These are phyloP conservation scores for Mormyrops attenuatus DNA, from an alignment of 2,797 vertebrate genomes.

Conservation along the genomic window DNA sequence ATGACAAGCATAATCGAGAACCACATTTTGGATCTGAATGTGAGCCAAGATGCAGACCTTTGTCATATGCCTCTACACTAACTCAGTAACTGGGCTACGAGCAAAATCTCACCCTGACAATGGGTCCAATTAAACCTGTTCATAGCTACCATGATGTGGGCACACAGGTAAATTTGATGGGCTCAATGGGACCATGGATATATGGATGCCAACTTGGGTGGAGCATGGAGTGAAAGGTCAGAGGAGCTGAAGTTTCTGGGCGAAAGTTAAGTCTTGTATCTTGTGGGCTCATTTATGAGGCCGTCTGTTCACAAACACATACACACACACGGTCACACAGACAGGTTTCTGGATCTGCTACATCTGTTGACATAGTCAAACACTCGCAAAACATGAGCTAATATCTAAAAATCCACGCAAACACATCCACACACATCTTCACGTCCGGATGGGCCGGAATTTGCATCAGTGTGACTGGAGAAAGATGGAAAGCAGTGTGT, in stretches of 20 bases:
- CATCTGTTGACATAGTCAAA: neutral
- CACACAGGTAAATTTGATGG: neutral
- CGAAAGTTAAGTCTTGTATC: neutral
- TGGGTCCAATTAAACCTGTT: neutral
- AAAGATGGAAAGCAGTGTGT: neutral
- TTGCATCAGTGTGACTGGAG: neutral
- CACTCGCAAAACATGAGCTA: neutral
- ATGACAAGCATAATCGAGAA: neutral
- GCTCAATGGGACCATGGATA: neutral
- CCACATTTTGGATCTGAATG: neutral
- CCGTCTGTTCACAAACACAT: neutral
- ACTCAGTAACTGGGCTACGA: neutral
- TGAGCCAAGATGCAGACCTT: neutral
- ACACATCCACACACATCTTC: neutral
- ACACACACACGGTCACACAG: neutral
- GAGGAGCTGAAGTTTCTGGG: conserved; percentile 30
- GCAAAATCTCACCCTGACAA: neutral
- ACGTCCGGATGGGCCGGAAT: neutral
- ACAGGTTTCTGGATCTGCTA: neutral
- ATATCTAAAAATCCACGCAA: neutral
- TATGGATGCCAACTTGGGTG: conserved; percentile 48
- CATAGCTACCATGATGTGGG: neutral
- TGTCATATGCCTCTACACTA: neutral
- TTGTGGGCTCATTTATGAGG: neutral
- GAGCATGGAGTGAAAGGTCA: conserved; percentile 39